Percentiles rank a stretch among this genome's conserved stretches.
phyloP scores from a whole-genome alignment of 92 coral and sea anemone species.

The Isaurus tuberculatus region DNA sequence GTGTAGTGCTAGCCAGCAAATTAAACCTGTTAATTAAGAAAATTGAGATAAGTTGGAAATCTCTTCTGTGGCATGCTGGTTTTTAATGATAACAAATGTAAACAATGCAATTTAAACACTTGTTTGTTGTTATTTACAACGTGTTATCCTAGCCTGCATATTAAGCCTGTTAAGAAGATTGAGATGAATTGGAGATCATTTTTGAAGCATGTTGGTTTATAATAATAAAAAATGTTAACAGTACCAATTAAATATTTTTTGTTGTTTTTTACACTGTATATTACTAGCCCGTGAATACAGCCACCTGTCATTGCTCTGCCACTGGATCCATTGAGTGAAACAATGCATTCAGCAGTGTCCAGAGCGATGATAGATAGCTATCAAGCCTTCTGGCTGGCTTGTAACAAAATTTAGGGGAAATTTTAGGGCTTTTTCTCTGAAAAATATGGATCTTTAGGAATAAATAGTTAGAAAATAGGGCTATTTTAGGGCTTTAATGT shows the following conservation, averaged over 20 bases:
- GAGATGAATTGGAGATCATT: conserved; percentile 22
- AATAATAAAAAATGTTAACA: conserved; percentile 43
- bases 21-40: conserved; percentile 35
- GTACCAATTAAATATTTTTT: conserved; percentile 34
- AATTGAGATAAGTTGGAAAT: conserved; percentile 32
- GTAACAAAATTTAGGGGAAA: too few relatives aligned
- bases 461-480: too few relatives aligned
- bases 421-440: too few relatives aligned
- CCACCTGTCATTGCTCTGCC: background rate
- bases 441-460: too few relatives aligned
- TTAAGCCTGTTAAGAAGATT: conserved; percentile 36
- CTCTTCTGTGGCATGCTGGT: conserved; percentile 46
- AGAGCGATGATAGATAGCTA: conserved; percentile 42
- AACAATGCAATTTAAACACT: conserved; percentile 46
- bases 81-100: conserved; percentile 39
- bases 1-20: conserved; percentile 36
- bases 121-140: conserved; percentile 36
- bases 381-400: background rate
- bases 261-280: conserved; percentile 38
- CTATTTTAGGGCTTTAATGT: too few relatives aligned
- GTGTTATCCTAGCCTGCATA: conserved; percentile 37
- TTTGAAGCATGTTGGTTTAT: conserved; percentile 46
- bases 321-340: conserved; percentile 35
- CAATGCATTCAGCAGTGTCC: conserved; percentile 49
- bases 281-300: conserved; percentile 16